phyloP scores from a whole-genome alignment of 2,888 invertebrate species.

The Toxonevra muliebris region DNA sequence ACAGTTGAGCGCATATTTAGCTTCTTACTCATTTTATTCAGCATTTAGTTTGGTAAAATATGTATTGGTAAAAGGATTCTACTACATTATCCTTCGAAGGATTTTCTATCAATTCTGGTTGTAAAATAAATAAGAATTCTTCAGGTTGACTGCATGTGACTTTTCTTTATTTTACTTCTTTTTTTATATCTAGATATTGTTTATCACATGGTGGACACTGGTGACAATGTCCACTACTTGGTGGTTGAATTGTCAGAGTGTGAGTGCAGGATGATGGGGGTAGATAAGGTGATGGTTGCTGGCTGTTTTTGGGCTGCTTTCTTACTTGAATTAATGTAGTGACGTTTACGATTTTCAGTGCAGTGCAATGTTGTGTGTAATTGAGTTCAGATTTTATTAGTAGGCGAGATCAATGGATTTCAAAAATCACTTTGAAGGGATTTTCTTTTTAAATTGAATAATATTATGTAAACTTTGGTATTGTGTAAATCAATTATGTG shows the following conservation, averaged over 20 bases:
- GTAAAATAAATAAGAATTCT: slow-evolving; percentile 32
- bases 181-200: neutral
- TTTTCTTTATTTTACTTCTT: slow-evolving; percentile 25
- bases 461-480: no score
- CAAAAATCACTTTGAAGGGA: no score
- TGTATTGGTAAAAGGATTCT: no score
- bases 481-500: no score
- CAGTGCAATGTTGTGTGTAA: slow-evolving; percentile 3
- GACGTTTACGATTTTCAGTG: neutral
- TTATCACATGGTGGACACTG: slow-evolving; percentile 39
- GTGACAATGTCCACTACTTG: slow-evolving; percentile 27
- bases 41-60: no score
- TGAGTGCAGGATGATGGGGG: no score
- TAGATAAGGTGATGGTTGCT: neutral
- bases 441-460: no score
- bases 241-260: neutral
- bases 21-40: no score
- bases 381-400: neutral
- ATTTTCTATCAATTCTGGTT: slow-evolving; percentile 25
- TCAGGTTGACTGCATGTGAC: slow-evolving; percentile 27
- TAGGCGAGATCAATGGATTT: no score
- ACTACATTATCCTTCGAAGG: neutral
- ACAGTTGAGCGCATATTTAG: no score
- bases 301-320: neutral
- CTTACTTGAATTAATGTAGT: neutral